phyloP scores from a whole-genome alignment of 2,113 vertebrate genomes.

The Psilopogon haemacephalus region DNA sequence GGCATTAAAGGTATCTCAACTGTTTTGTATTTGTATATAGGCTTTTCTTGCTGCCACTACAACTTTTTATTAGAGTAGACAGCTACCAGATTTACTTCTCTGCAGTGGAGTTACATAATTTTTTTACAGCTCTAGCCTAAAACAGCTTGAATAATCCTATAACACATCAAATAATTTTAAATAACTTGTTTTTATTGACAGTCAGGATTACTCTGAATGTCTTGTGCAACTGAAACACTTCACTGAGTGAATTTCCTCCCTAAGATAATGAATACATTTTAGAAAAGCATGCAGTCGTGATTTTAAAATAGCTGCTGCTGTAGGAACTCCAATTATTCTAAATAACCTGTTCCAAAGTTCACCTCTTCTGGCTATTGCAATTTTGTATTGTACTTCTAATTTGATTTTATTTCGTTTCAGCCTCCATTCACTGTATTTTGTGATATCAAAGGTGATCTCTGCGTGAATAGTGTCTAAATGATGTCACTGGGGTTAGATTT shows the following conservation, averaged over 20 bases:
- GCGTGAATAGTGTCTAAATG: background rate
- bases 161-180: background rate
- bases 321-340: background rate
- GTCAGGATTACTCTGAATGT: background rate
- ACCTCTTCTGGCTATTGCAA: background rate
- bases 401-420: background rate
- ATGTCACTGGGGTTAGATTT: background rate
- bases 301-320: background rate
- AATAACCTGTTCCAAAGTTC: background rate
- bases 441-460: background rate
- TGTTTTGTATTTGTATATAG: background rate
- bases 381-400: background rate
- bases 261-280: background rate
- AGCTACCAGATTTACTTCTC: background rate
- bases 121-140: background rate
- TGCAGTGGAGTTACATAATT: background rate
- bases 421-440: background rate
- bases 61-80: background rate
- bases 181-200: background rate
- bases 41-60: background rate
- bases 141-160: background rate
- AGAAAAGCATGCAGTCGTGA: background rate
- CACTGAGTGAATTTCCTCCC: background rate
- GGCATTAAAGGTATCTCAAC: background rate
- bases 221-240: background rate